A percentile compares a stretch with the other conserved stretches of the same genome.
Conservation (phyloP, 2,888 invertebrate species). For the Ganaspis brasiliensis region DNA sequence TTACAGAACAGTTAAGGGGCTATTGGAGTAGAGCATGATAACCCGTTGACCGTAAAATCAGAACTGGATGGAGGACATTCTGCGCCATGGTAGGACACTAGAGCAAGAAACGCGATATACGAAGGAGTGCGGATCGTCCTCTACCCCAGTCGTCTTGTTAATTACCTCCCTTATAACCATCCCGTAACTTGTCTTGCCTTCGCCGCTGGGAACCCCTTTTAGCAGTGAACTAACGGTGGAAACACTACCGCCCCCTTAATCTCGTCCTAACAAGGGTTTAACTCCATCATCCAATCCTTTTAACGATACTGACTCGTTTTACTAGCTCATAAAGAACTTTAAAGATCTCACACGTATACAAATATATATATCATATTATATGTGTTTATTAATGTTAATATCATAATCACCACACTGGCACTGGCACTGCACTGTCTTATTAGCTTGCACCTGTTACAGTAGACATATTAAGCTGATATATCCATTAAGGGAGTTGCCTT, state of each 20-base stretch:
- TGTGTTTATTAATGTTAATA: neutral
- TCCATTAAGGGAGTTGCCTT: constrained; percentile 63
- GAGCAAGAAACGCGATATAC: constrained; percentile 27
- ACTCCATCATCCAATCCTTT: constrained; percentile 60
- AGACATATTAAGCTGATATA: constrained; percentile 64
- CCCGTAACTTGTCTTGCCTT: constrained; percentile 41
- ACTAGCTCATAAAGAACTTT: neutral
- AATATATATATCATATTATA: too few species aligned
- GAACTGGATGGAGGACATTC: constrained; percentile 5
- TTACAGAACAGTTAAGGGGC: constrained; percentile 36
- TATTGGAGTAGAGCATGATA: constrained; percentile 11
- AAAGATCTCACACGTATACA: neutral
- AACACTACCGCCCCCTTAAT: constrained; percentile 68
- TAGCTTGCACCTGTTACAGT: constrained; percentile 15
- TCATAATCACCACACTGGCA: too few species aligned
- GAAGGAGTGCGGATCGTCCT: neutral
- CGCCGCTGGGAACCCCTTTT: neutral
- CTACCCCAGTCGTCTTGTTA: constrained; percentile 56
- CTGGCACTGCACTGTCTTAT: too few species aligned
- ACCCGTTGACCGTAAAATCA: constrained; percentile 37
- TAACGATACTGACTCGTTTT: neutral
- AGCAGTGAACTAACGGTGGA: constrained; percentile 53
- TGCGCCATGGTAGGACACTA: constrained; percentile 9
- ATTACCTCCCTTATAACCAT: constrained; percentile 63
- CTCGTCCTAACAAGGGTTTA: constrained; percentile 72